Evolutionary conservation across 1,140 invertebrate genomes (phyloP), one percentile per base, ranked within the genome.

Genomic region (Habropoda laboriosa): DNA sequence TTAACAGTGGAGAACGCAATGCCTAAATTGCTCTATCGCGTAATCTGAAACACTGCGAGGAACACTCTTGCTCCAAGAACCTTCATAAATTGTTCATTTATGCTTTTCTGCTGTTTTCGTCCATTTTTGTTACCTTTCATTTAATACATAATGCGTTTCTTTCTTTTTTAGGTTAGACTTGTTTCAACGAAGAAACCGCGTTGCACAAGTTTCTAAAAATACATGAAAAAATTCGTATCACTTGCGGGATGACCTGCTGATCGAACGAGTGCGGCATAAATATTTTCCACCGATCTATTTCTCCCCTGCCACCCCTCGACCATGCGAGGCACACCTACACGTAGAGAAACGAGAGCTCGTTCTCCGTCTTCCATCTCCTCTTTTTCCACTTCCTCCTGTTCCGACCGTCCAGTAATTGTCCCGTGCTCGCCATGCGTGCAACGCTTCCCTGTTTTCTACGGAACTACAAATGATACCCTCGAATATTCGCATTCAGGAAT

Each of bases 271-370:
- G 51, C 13, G 13, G 53, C 68, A 78, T 78, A 71, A 71, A 78
- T 78, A 78, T 71, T 71, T 61, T 71, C 55, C 42, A 68, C 7
- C 55, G 13, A 61, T 60, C 75, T 78, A 78, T 78, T 78, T 78
- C 38, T 45, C 24, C 51, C 53, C 51, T 68, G 30, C 51, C 55
- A 42, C 35, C 75, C 67, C 61, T 49, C 67, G 64, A 13, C 16
- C 45, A 45, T 51, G 42, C n/a, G 10, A 40, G 30, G 61, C 71
- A 45, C 63, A n/a, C 30, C 49, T 24, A 58, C 42, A 21, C 32
- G 0, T 6, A 5, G n/a, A n/a, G n/a, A n/a, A n/a, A n/a, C 35
- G 24, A 27, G 16, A 64, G 32, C 32, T 61, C 60, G 60, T 24
- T 10, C 12, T 27, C 42, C 27, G 42, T 45, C 16, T 55, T 70